Conservation (phyloP, 2,113 vertebrate genomes). For the Salvelinus fontinalis region DNA sequence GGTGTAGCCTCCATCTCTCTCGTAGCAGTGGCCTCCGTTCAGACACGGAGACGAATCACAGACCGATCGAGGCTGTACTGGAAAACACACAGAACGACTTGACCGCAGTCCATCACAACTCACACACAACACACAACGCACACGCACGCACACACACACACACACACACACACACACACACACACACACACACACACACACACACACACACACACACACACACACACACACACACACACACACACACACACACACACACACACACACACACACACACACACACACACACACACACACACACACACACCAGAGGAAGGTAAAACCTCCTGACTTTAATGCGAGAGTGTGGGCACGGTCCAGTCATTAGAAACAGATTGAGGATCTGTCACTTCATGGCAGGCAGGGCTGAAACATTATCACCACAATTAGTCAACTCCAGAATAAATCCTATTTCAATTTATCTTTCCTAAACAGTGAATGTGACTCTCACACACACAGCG, state of each 20-base stretch:
- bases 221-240: no score
- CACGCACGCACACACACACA: no score
- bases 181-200: no score
- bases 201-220: no score
- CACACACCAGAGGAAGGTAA: slow-evolving; percentile 1
- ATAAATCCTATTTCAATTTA: slow-evolving; percentile 35
- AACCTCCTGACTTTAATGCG: slow-evolving; percentile 31
- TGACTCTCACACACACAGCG: not conserved
- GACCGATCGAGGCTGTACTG: slow-evolving; percentile 88
- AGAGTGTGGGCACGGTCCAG: slow-evolving; percentile 11
- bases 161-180: no score
- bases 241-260: no score
- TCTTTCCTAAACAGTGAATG: slow-evolving; percentile 14
- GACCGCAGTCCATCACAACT: no score
- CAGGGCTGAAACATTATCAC: slow-evolving; percentile 9
- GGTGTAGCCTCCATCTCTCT: slow-evolving; percentile 82
- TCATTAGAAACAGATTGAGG: slow-evolving; percentile 26
- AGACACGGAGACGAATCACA: slow-evolving; percentile 96
- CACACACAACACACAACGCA: no score
- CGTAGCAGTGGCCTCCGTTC: slow-evolving; percentile 90
- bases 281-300: slow-evolving; percentile 9
- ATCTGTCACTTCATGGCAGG: slow-evolving; percentile 34
- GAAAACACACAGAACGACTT: slow-evolving; percentile 62
- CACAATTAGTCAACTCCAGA: not conserved
- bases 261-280: no score